Evolutionary conservation across 2,888 invertebrate species (phyloP), one percentile per base, ranked within the genome.

Genomic region (Troglohyphantes excavatus): DNA sequence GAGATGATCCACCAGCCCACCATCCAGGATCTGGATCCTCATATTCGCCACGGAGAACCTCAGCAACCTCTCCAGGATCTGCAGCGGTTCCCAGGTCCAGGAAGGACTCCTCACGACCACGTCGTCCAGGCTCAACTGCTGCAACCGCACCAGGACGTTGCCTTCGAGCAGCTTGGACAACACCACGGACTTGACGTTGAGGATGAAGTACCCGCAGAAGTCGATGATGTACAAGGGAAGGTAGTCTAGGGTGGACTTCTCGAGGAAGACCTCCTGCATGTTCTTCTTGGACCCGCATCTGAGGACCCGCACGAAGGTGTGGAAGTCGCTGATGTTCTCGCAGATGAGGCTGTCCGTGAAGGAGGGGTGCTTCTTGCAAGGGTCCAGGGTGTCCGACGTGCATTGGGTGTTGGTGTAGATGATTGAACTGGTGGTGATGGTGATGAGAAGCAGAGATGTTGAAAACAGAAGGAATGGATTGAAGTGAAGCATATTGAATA

Each of bases 191-290:
- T 88, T 88, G 6, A 88, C 67, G 39, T 88, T 88, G 9, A 88
- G 26, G 33, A 88, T 73, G 11, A 75, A 43, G 26, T 79, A 88
- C 13, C 87, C 87, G 26, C 81, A 81, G 23, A 81, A 88, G 65
- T 88, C 87, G 0, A 88, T 9, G 5, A 67, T 75, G 11, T 81
- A 81, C 7, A 88, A 21, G 9, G 87, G 87, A 6, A 88, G 67
- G 3, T 65, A 88, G 3, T 88, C 87, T 2, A 88, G 33, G 2
- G 87, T 65, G 2, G 87, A 88, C n/a, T 81, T 65, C n/a, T 81
- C 73, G 7, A 88, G 39, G 43, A 81, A 88, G 0, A 88, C 81
- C 39, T 88, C 87, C n/a, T 81, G 87, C 81, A 88, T 81, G 39
- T 88, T 88, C 19, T 68, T 73, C 19, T 27, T 81, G 9, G 73